These are phyloP conservation scores for Chiroxiphia lanceolata DNA, from an alignment of 2,797 vertebrate species.

Conservation along the genomic window DNA sequence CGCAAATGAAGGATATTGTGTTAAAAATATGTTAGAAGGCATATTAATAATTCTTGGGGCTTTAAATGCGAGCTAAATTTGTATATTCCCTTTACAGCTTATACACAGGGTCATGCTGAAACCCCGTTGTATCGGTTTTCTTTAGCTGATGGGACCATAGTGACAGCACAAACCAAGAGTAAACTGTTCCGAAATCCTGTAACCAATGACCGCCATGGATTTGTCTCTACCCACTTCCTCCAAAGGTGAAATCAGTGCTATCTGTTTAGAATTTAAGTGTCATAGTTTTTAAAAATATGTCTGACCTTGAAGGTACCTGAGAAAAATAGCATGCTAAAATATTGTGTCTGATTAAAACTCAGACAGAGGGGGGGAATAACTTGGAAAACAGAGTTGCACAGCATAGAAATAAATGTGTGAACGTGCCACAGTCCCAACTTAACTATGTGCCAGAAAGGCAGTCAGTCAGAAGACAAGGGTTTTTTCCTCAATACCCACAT, in stretches of 20 bases:
- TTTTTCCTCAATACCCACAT: background rate
- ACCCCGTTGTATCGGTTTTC: conserved; percentile 94
- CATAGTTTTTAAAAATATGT: background rate
- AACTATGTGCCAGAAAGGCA: background rate
- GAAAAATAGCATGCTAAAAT: background rate
- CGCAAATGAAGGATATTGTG: background rate
- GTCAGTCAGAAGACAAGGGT: background rate
- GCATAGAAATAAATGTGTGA: background rate
- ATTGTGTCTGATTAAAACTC: background rate
- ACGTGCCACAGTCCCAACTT: background rate
- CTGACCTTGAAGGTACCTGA: background rate
- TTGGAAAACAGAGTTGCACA: background rate
- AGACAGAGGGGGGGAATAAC: background rate
- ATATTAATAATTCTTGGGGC: background rate
- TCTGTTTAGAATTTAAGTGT: background rate
- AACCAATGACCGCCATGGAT: conserved; percentile 89
- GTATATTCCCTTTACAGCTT: conserved; percentile 77
- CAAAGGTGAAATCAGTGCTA: conserved; percentile 83
- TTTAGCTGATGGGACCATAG: conserved; percentile 92
- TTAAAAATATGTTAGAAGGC: background rate
- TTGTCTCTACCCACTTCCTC: conserved; percentile 93
- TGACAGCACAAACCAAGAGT: conserved; percentile 94
- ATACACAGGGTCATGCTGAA: conserved; percentile 91
- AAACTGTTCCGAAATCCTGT: conserved; percentile 90
- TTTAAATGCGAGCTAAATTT: background rate